Evolutionary conservation across 2,888 invertebrate species (phyloP).

Genomic region (Pecten maximus): DNA sequence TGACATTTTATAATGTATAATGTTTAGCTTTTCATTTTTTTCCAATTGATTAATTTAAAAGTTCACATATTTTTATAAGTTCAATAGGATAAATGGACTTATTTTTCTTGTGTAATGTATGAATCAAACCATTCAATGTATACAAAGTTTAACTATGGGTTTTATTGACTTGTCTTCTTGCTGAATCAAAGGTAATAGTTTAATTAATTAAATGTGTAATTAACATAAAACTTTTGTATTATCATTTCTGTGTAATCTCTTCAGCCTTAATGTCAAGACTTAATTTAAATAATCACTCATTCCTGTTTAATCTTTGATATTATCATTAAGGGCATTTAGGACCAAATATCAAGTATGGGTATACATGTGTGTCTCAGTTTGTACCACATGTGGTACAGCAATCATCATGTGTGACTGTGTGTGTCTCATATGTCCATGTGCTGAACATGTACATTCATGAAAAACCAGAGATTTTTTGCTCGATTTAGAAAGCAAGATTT

Average conservation of each 20-base stretch:
- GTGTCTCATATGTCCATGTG: slow-evolving; percentile 35
- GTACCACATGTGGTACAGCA: not conserved
- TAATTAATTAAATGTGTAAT: not conserved
- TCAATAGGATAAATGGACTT: no score
- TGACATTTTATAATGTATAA: not conserved
- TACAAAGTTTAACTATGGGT: not conserved
- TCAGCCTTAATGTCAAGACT: not conserved
- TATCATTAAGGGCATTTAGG: not conserved
- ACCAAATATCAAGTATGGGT: slow-evolving; percentile 4
- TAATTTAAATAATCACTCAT: not conserved
- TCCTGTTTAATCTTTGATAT: no score
- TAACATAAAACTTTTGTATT: not conserved
- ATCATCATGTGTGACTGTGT: not conserved
- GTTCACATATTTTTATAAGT: no score
- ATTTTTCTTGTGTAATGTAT: not conserved
- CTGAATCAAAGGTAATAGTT: not conserved
- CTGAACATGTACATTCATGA: not conserved
- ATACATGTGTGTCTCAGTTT: not conserved
- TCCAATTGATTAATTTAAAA: no score
- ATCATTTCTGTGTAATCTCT: no score
- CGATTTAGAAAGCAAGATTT: not conserved
- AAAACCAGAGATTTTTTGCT: not conserved
- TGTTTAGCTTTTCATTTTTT: no score
- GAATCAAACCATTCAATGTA: not conserved
- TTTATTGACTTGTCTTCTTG: not conserved